phyloP scores from a whole-genome alignment of 2,888 invertebrate genomes.

The Euzophera pinguis region DNA sequence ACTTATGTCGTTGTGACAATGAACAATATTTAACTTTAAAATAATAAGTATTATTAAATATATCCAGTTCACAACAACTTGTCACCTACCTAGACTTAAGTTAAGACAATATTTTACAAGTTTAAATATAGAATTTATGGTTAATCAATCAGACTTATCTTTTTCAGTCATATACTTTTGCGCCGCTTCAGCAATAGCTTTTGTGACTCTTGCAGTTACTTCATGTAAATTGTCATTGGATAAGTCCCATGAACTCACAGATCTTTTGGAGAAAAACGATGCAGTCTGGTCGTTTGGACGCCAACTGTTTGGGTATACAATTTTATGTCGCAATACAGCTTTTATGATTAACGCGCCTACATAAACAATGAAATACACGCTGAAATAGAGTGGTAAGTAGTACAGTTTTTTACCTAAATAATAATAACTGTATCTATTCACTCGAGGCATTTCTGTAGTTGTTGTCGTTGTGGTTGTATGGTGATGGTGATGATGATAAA shows the following conservation, averaged over 20 bases:
- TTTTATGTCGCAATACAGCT: slow-evolving; percentile 86
- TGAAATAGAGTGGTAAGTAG: slow-evolving; percentile 87
- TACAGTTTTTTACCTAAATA: slow-evolving; percentile 87
- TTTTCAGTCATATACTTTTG: slow-evolving; percentile 55
- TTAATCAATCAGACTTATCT: slow-evolving; percentile 20
- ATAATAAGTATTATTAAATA: slow-evolving; percentile 11
- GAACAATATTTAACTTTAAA: slow-evolving; percentile 58
- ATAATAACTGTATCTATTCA: slow-evolving; percentile 85
- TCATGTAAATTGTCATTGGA: slow-evolving; percentile 72
- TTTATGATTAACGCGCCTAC: slow-evolving; percentile 86
- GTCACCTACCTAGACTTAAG: slow-evolving; percentile 10
- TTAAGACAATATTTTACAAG: slow-evolving; percentile 5
- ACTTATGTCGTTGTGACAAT: slow-evolving; percentile 54
- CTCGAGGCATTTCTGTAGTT: slow-evolving; percentile 77
- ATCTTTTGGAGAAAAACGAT: slow-evolving; percentile 64
- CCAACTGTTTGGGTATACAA: slow-evolving; percentile 81
- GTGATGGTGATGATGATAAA: slow-evolving; percentile 55
- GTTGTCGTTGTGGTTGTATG: slow-evolving; percentile 60
- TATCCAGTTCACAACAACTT: slow-evolving; percentile 69
- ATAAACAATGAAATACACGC: slow-evolving; percentile 85
- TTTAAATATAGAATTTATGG: neutral
- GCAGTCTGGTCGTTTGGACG: slow-evolving; percentile 61
- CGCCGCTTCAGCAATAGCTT: slow-evolving; percentile 61
- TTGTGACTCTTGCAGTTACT: slow-evolving; percentile 66
- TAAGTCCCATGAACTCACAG: slow-evolving; percentile 65